Conservation (phyloP, 2,113 vertebrate genomes). For the Megalops atlanticus region DNA sequence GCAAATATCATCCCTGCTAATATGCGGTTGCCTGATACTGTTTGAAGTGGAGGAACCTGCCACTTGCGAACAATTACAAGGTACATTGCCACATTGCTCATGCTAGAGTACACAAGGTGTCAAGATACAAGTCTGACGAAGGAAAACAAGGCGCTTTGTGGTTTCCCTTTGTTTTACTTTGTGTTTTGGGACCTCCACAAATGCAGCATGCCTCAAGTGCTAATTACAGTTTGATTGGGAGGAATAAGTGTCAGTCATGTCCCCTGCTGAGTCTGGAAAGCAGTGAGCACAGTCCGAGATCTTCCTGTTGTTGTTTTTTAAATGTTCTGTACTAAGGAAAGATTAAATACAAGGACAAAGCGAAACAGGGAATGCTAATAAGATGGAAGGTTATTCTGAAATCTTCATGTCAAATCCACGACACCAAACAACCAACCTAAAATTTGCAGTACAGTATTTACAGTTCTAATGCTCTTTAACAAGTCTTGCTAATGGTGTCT, state of each 20-base stretch:
- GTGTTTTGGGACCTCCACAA: constrained; percentile 43
- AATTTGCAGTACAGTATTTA: no score
- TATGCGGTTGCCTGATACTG: constrained; percentile 41
- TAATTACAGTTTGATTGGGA: constrained; percentile 57
- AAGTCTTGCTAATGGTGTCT: no score
- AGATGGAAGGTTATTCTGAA: no score
- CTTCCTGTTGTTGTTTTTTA: neutral
- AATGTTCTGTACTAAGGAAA: no score
- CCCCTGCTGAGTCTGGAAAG: constrained; percentile 39
- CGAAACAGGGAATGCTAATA: no score
- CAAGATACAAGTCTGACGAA: constrained; percentile 4
- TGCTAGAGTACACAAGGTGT: constrained; percentile 16
- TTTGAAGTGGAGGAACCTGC: constrained; percentile 41
- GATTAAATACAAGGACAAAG: no score
- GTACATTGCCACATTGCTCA: constrained; percentile 23
- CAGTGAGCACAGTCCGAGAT: neutral
- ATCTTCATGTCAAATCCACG: no score
- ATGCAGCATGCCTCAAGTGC: constrained; percentile 41
- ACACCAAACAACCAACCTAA: no score
- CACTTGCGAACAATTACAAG: constrained; percentile 45
- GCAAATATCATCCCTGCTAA: constrained; percentile 52
- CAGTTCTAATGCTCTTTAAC: no score
- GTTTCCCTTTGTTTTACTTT: constrained; percentile 4
- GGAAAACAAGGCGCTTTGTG: constrained; percentile 12
- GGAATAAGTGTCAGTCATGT: constrained; percentile 44